Percentiles rank a stretch among this genome's conserved stretches.
These are phyloP conservation scores for Thereva unica DNA, from an alignment of 2,888 invertebrate species.

Conservation along the genomic window DNA sequence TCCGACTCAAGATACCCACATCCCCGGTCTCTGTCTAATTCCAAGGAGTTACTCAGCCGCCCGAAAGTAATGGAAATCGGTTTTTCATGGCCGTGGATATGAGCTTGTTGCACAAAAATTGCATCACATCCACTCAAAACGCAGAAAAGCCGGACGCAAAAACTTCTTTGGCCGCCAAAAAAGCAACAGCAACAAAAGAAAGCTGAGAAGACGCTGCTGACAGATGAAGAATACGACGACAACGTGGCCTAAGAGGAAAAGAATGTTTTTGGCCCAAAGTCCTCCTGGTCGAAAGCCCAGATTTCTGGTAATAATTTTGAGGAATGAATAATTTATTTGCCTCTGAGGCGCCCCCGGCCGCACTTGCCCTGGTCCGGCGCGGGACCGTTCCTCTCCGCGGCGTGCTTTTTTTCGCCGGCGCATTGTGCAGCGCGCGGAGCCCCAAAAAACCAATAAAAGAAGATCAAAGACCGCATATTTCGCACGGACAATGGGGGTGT, in stretches of 20 bases:
- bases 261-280: constrained; percentile 29
- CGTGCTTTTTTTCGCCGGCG: background rate
- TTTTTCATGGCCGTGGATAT: constrained; percentile 25
- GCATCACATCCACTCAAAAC: constrained; percentile 11
- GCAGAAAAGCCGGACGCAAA: too few relatives aligned
- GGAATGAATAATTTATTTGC: constrained; percentile 42
- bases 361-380: constrained; percentile 1
- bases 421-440: constrained; percentile 17
- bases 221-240: constrained; percentile 38
- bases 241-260: constrained; percentile 36
- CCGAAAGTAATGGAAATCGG: constrained; percentile 22
- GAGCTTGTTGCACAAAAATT: constrained; percentile 26
- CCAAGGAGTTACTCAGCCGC: background rate
- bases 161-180: constrained; percentile 8
- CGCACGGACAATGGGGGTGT: constrained; percentile 40
- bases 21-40: background rate
- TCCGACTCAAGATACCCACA: too few relatives aligned
- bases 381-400: background rate
- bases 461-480: constrained; percentile 39
- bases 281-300: constrained; percentile 17
- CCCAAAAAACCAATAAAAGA: constrained; percentile 36
- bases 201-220: constrained; percentile 35
- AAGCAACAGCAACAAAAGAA: constrained; percentile 34
- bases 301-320: constrained; percentile 38
- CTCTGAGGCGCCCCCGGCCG: constrained; percentile 17